A percentile compares a stretch with the other conserved stretches of the same genome.
Conservation (phyloP, 2,797 vertebrate genomes). For the Pampus argenteus region DNA sequence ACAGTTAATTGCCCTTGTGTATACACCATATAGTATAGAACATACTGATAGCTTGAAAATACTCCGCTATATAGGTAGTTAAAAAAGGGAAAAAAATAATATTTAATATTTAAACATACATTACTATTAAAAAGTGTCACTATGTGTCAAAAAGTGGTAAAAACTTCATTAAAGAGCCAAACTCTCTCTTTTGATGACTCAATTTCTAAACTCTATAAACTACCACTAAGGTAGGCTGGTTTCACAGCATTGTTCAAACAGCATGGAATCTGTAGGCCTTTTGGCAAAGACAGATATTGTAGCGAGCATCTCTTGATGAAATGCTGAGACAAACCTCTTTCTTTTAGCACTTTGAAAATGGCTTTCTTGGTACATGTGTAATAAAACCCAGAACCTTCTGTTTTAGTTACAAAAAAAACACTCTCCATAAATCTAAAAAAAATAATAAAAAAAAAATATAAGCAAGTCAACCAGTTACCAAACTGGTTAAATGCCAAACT, state of each 20-base stretch:
- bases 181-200: slow-evolving; percentile 71
- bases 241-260: slow-evolving; percentile 76
- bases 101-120: background rate
- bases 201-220: slow-evolving; percentile 46
- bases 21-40: background rate
- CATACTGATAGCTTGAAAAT: slow-evolving; percentile 2
- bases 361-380: slow-evolving; percentile 24
- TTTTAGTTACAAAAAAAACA: slow-evolving; percentile 1
- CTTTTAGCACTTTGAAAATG: slow-evolving; percentile 42
- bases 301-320: slow-evolving; percentile 72
- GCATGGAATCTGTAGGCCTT: slow-evolving; percentile 69
- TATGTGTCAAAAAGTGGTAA: background rate
- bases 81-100: background rate
- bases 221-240: slow-evolving; percentile 52
- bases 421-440: background rate
- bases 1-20: background rate
- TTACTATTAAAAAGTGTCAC: slow-evolving; percentile 10
- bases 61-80: background rate
- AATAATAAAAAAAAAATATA: background rate
- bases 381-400: slow-evolving; percentile 5
- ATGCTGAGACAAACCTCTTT: slow-evolving; percentile 78
- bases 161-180: slow-evolving; percentile 47
- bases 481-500: background rate
- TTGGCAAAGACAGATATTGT: slow-evolving; percentile 61
- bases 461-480: background rate